Conservation (phyloP, 2,797 vertebrate genomes). For the Euphonia xanthogaster region DNA sequence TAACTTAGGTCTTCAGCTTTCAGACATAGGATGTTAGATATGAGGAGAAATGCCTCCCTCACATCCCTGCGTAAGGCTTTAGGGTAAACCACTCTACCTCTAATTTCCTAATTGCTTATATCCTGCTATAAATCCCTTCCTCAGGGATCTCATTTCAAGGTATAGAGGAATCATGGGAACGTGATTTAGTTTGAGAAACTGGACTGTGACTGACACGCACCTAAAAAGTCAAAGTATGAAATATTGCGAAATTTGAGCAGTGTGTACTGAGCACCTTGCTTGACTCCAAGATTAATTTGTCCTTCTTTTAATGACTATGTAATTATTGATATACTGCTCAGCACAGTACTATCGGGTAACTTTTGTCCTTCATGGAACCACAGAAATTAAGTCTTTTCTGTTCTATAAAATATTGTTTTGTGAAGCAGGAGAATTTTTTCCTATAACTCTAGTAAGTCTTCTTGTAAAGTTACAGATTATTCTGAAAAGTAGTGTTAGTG, state of each 20-base stretch:
- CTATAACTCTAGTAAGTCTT: not conserved
- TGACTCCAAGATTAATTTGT: not conserved
- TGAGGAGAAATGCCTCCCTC: not conserved
- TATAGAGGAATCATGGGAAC: not conserved
- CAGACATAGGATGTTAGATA: not conserved
- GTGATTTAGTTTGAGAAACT: not conserved
- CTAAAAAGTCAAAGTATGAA: not conserved
- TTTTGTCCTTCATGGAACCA: not conserved
- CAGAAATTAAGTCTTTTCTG: not conserved
- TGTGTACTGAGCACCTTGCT: not conserved
- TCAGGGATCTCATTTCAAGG: not conserved
- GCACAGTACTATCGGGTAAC: not conserved
- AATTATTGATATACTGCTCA: not conserved
- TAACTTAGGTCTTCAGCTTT: not conserved
- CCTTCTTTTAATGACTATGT: not conserved
- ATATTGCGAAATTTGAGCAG: not conserved
- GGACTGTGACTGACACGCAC: not conserved
- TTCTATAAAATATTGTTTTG: not conserved
- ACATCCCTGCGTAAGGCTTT: not conserved
- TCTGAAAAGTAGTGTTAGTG: not conserved
- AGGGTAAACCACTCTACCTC: not conserved
- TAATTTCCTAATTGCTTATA: not conserved
- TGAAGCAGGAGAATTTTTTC: not conserved
- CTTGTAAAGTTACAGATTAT: not conserved
- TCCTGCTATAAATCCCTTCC: not conserved